Evolutionary conservation across 1,140 invertebrate species (phyloP), one percentile per base, ranked within the genome.

Genomic region (Heliconius hermathena): DNA sequence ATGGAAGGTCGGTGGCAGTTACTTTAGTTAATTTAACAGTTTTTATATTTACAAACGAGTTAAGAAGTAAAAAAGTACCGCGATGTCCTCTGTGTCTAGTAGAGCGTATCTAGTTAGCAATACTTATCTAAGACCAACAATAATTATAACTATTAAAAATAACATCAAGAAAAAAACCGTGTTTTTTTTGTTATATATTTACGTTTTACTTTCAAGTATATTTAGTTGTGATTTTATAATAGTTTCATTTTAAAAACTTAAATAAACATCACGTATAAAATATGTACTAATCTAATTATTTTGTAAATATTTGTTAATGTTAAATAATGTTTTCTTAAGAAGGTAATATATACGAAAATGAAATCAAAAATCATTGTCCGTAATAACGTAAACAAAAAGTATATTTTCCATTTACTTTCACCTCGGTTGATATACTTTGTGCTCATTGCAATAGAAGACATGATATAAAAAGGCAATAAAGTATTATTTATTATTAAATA

Each of bases 71-170:
- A 66, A 29, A 66, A 26, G 60, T 66, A 26, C 11, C 13, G 20
- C 54, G 54, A 60, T 74, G 73, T 74, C 73, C 52, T 74, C 73
- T 60, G 73, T 74, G 52, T n/a, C 54, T 57, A 74, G 52, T 74
- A 60, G 73, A 74, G 73, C 73, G 73, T 57, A 16, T 33, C 41
- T 9, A 38, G 16, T 72, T 41, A 38, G 36, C 38, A 72, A 72
- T 71, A 71, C 33, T 71, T 33, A 33, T 71, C 54, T 60, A 9
- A 60, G 54, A n/a, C 70, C 8, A 71, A 71, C 26, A 13, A 38
- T 9, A 71, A 38, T 22, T n/a, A 11, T 22, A 57, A 9, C 8
- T 46, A 57, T 9, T 57, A 11, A 9, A 57, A 22, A 60, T 60
- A 20, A 22, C 8, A 22, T 9, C 20, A 60, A 11, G n/a, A 60